Percentiles rank a stretch among this genome's conserved stretches.
Evolutionary conservation across 2,888 invertebrate species (phyloP).

Genomic region (Hololepta plana): DNA sequence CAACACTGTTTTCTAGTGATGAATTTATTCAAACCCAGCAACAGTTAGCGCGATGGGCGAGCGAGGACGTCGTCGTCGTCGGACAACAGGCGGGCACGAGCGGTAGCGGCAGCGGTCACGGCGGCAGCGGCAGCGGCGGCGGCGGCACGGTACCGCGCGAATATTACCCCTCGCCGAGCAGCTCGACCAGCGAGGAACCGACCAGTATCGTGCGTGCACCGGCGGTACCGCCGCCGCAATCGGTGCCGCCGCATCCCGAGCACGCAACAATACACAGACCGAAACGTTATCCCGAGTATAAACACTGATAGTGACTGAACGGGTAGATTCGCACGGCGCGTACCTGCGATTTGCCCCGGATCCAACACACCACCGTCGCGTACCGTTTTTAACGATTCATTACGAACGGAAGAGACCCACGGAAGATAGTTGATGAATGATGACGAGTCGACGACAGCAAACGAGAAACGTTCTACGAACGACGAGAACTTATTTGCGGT

Average conservation of each 20-base stretch:
- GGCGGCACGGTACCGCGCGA: slow-evolving; percentile 33
- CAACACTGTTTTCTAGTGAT: slow-evolving; percentile 94
- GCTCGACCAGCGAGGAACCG: slow-evolving; percentile 33
- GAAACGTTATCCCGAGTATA: slow-evolving; percentile 56
- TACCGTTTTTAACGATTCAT: too few species aligned
- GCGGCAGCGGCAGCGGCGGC: slow-evolving; percentile 17
- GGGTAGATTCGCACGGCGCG: slow-evolving; percentile 15
- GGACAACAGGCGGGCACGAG: slow-evolving; percentile 20
- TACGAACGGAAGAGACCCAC: too few species aligned
- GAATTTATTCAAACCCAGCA: slow-evolving; percentile 95
- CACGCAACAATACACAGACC: slow-evolving; percentile 36
- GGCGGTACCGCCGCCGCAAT: slow-evolving; percentile 25
- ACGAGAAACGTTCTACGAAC: too few species aligned
- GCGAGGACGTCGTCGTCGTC: slow-evolving; percentile 50
- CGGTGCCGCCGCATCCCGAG: slow-evolving; percentile 23
- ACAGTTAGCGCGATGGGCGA: slow-evolving; percentile 90
- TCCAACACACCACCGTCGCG: slow-evolving; percentile 7
- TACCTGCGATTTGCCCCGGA: slow-evolving; percentile 4
- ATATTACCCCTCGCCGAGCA: slow-evolving; percentile 39
- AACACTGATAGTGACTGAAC: slow-evolving; percentile 44
- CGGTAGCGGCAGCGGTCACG: slow-evolving; percentile 8
- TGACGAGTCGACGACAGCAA: too few species aligned
- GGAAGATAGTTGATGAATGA: too few species aligned
- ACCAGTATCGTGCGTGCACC: slow-evolving; percentile 34
- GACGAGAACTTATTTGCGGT: too few species aligned